Evolutionary conservation across 2,888 invertebrate species (phyloP).

Genomic region (Oasisia sp.): DNA sequence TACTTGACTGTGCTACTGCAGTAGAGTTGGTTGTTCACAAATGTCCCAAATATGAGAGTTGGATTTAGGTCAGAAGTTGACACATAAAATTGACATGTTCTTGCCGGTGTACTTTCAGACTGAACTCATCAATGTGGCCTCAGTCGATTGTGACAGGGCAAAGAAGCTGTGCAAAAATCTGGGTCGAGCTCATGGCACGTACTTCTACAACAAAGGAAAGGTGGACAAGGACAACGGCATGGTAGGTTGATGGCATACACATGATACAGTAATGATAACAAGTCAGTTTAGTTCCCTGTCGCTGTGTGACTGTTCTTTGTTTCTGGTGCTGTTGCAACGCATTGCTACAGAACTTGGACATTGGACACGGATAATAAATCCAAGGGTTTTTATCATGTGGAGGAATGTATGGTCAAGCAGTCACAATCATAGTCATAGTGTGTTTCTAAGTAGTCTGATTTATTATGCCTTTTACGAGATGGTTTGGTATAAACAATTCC

Average conservation of each 20-base stretch:
- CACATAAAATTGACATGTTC: no score
- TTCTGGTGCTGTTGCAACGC: neutral
- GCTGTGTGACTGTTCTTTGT: neutral
- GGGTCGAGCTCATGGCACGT: slow-evolving; percentile 63
- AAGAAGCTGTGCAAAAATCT: slow-evolving; percentile 68
- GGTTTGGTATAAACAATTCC: no score
- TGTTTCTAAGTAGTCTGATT: neutral
- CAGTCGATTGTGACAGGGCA: slow-evolving; percentile 68
- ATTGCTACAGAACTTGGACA: neutral
- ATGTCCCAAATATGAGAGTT: neutral
- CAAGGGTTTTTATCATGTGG: no score
- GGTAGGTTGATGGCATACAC: slow-evolving; percentile 44
- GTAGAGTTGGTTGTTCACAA: neutral
- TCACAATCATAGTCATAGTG: neutral
- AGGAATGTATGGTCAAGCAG: no score
- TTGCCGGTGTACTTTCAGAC: slow-evolving; percentile 51
- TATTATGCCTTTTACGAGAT: no score
- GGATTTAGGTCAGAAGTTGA: no score
- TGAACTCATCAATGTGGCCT: slow-evolving; percentile 69
- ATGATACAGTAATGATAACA: neutral
- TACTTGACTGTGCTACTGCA: neutral
- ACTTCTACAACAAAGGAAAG: slow-evolving; percentile 58
- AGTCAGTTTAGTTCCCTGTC: neutral
- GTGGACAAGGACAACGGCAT: slow-evolving; percentile 48
- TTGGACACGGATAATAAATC: no score